Evolutionary conservation across 1,140 invertebrate genomes (phyloP).

Genomic region (Cephus cinctus): DNA sequence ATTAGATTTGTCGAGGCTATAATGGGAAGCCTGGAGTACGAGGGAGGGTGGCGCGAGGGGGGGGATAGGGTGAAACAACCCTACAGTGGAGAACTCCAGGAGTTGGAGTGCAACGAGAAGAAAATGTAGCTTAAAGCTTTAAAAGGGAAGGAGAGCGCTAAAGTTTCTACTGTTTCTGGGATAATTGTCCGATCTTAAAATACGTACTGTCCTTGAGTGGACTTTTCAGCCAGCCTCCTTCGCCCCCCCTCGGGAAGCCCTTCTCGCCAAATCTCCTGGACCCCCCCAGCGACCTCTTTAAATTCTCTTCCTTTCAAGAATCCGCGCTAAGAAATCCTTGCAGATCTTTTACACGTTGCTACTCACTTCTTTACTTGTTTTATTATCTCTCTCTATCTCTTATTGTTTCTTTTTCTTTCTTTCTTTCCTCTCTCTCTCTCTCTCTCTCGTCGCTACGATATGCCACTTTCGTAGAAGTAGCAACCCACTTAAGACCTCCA

Average conservation of each 20-base stretch:
- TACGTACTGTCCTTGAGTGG: too few species aligned
- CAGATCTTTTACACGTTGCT: too few species aligned
- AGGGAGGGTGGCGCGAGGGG: conserved; percentile 21
- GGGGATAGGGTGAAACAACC: conserved; percentile 41
- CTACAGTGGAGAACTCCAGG: conserved; percentile 36
- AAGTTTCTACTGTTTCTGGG: conserved; percentile 34
- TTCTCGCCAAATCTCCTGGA: too few species aligned
- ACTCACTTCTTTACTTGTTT: too few species aligned
- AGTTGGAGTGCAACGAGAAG: conserved; percentile 36
- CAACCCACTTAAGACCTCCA: conserved; percentile 29
- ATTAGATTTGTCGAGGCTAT: conserved; percentile 49
- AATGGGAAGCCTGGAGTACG: conserved; percentile 22
- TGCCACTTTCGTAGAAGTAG: conserved; percentile 27
- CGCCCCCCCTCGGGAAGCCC: too few species aligned
- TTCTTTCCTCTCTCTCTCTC: conserved; percentile 14
- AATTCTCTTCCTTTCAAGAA: too few species aligned
- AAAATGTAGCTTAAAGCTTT: conserved; percentile 32
- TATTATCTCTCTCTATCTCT: conserved; percentile 4
- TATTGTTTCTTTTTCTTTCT: conserved; percentile 6
- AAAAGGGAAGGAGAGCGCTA: conserved; percentile 22
- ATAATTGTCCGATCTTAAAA: conserved; percentile 39
- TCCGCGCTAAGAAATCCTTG: too few species aligned
- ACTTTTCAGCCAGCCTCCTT: too few species aligned
- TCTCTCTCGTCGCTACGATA: conserved; percentile 21
- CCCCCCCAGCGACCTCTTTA: conserved; percentile 7